Percentiles rank a stretch among this genome's conserved stretches.
phyloP scores from a whole-genome alignment of 2,113 vertebrate species.

The Pseudopodoces humilis region DNA sequence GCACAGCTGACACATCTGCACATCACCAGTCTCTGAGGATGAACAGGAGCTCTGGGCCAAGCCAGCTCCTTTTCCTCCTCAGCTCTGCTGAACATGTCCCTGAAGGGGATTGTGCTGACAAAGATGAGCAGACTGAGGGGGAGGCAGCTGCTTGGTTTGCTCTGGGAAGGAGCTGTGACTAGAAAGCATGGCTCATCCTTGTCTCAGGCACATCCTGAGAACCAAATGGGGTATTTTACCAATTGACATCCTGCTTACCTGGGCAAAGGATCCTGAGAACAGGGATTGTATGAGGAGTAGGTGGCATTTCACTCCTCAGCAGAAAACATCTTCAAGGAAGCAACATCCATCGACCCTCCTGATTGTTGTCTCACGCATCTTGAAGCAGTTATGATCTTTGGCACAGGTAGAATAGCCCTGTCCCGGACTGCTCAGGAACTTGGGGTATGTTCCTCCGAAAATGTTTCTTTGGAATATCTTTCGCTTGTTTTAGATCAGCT shows the following conservation, averaged over 20 bases:
- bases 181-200: not conserved
- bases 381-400: rapidly evolving
- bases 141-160: not conserved
- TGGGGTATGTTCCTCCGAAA: not conserved
- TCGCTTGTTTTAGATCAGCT: not conserved
- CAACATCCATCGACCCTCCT: not conserved
- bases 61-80: rapidly evolving
- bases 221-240: too few relatives aligned
- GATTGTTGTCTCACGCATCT: rapidly evolving
- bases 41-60: not conserved
- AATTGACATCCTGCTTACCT: not conserved
- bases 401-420: rapidly evolving
- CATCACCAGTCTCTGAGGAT: not conserved
- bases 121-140: too few relatives aligned
- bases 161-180: not conserved
- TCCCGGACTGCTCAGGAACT: not conserved
- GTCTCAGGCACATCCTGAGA: not conserved
- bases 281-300: not conserved
- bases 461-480: not conserved
- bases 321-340: not conserved
- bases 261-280: not conserved
- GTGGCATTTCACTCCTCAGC: not conserved
- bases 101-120: not conserved
- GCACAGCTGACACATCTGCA: not conserved
- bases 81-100: not conserved